Percentiles rank a stretch among this genome's conserved stretches.
Evolutionary conservation across 2,113 vertebrate genomes (phyloP).

Genomic region (Cariama cristata): DNA sequence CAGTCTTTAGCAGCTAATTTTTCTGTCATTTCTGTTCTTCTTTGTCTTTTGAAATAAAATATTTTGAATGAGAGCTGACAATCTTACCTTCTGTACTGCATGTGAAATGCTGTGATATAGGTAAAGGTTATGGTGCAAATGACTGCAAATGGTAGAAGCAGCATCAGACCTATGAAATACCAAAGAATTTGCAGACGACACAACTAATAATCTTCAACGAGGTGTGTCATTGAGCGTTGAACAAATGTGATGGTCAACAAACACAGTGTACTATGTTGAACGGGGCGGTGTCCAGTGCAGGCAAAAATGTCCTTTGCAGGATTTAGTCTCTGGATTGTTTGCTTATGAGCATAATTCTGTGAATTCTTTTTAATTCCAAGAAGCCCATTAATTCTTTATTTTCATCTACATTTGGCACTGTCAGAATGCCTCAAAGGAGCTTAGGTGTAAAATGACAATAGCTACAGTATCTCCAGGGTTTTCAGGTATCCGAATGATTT

Average conservation of each 20-base stretch:
- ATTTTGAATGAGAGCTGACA: neutral
- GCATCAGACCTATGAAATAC: neutral
- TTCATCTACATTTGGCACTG: neutral
- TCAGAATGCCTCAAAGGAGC: neutral
- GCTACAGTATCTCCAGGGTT: conserved; percentile 32
- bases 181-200: neutral
- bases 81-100: rapidly evolving
- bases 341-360: neutral
- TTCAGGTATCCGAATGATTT: conserved; percentile 17
- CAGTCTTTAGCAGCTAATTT: neutral
- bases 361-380: conserved; percentile 19
- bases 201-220: neutral
- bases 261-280: neutral
- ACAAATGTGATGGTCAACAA: neutral
- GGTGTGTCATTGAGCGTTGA: neutral
- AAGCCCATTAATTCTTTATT: neutral
- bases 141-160: neutral
- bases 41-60: neutral
- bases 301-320: neutral
- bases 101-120: neutral
- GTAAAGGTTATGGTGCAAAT: neutral
- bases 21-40: neutral
- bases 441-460: conserved; percentile 48
- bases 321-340: conserved; percentile 1
- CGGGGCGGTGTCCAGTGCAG: rapidly evolving